phyloP scores from a whole-genome alignment of 2,888 invertebrate genomes.

The Chalcis sispes region DNA sequence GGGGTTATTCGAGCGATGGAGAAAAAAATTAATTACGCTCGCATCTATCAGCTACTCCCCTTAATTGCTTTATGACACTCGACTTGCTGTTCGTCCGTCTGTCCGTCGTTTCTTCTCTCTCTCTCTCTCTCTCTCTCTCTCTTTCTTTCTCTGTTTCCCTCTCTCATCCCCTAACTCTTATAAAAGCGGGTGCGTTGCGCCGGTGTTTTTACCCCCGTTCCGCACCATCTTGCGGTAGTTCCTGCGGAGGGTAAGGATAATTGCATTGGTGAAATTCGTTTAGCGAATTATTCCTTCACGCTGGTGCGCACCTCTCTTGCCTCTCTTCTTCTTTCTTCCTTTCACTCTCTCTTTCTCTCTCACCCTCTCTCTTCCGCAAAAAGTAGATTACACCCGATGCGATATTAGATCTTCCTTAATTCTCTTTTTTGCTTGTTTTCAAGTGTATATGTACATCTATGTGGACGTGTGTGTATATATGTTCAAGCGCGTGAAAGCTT shows the following conservation, averaged over 20 bases:
- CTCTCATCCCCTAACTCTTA: neutral
- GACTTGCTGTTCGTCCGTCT: slow-evolving; percentile 45
- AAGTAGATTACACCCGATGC: slow-evolving; percentile 51
- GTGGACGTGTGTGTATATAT: neutral
- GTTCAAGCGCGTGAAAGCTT: neutral
- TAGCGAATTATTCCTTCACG: slow-evolving; percentile 66
- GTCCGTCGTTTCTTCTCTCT: too few relatives aligned
- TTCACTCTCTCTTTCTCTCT: too few relatives aligned
- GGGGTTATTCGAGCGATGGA: neutral
- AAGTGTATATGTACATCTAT: neutral
- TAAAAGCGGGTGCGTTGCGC: too few relatives aligned
- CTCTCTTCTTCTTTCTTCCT: too few relatives aligned
- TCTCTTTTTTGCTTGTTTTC: slow-evolving; percentile 54
- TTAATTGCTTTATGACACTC: slow-evolving; percentile 61
- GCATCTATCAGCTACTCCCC: slow-evolving; percentile 59
- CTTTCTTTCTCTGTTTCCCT: neutral
- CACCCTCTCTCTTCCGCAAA: slow-evolving; percentile 25
- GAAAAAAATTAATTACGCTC: slow-evolving; percentile 62
- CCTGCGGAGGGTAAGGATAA: slow-evolving; percentile 64
- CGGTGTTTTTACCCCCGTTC: slow-evolving; percentile 34
- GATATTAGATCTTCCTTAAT: slow-evolving; percentile 55
- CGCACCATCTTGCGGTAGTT: slow-evolving; percentile 28
- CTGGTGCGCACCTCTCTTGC: slow-evolving; percentile 36
- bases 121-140: neutral
- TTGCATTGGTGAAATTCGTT: slow-evolving; percentile 69